These are phyloP conservation scores for Cyprinella venusta DNA, from an alignment of 2,797 vertebrate species.

Conservation along the genomic window DNA sequence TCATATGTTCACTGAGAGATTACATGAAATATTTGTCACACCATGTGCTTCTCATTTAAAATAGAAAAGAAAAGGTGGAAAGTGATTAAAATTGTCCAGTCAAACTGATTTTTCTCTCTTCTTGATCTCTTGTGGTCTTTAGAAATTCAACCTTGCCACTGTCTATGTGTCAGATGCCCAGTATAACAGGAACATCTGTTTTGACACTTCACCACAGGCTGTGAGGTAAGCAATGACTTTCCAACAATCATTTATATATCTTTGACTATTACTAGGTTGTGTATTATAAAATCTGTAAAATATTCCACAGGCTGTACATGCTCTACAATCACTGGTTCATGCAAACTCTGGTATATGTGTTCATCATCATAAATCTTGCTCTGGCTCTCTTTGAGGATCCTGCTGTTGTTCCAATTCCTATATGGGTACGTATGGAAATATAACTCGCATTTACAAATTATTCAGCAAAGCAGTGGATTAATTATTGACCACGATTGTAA, in stretches of 20 bases:
- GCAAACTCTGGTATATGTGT: constrained; percentile 81
- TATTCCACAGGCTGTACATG: constrained; percentile 81
- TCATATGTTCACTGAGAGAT: background rate
- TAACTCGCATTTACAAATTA: background rate
- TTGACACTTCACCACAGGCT: constrained; percentile 84
- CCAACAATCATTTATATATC: background rate
- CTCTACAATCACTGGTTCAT: constrained; percentile 89
- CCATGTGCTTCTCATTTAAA: background rate
- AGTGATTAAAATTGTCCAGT: background rate
- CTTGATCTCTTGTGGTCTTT: constrained; percentile 21
- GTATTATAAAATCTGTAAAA: background rate
- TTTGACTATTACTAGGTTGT: background rate
- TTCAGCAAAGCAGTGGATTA: background rate
- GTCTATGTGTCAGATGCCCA: constrained; percentile 91
- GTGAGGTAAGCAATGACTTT: constrained; percentile 78
- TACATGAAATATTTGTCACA: background rate
- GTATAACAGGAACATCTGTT: constrained; percentile 90
- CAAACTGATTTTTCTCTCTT: background rate
- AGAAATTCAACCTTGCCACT: constrained; percentile 86
- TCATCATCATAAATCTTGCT: constrained; percentile 84
- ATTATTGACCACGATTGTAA: background rate
- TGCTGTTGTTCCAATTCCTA: constrained; percentile 80
- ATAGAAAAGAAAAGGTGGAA: background rate
- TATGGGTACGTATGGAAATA: constrained; percentile 78
- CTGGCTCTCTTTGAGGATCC: constrained; percentile 91